A percentile compares a stretch with the other conserved stretches of the same genome.
Conservation (phyloP, 1,140 invertebrate genomes). For the Drosophila grimshawi region DNA sequence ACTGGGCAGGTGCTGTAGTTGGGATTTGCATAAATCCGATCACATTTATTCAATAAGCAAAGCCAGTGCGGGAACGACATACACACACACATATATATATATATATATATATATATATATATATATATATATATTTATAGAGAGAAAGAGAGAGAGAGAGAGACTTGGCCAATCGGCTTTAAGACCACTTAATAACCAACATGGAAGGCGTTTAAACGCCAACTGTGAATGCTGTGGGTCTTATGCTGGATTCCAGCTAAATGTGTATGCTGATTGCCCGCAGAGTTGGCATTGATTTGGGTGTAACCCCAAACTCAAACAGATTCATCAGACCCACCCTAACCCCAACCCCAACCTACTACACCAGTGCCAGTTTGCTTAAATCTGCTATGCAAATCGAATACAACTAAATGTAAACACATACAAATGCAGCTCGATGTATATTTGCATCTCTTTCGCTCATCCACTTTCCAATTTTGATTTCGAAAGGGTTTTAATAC, state of each 20-base stretch:
- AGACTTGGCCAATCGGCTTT: slow-evolving; percentile 65
- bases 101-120: neutral
- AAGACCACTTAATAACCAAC: slow-evolving; percentile 78
- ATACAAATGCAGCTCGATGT: slow-evolving; percentile 66
- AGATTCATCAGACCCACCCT: neutral
- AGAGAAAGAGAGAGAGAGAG: neutral
- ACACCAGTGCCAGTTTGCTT: neutral
- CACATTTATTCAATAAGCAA: slow-evolving; percentile 74
- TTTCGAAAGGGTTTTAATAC: slow-evolving; percentile 68
- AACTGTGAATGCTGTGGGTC: neutral
- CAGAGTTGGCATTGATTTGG: slow-evolving; percentile 76
- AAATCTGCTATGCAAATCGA: slow-evolving; percentile 74
- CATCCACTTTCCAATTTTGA: slow-evolving; percentile 48
- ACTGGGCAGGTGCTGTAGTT: slow-evolving; percentile 19
- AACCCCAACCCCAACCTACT: neutral
- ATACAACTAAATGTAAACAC: slow-evolving; percentile 82
- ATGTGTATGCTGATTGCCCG: slow-evolving; percentile 54
- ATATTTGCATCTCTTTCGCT: neutral
- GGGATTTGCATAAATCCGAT: slow-evolving; percentile 73
- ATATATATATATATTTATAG: slow-evolving; percentile 3
- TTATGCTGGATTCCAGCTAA: slow-evolving; percentile 7
- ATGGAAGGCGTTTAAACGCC: slow-evolving; percentile 54
- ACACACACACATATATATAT: neutral
- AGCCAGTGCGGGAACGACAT: slow-evolving; percentile 4
- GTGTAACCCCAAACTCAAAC: slow-evolving; percentile 29